Evolutionary conservation across 2,113 vertebrate species (phyloP), one percentile per base, ranked within the genome.

Genomic region (Acanthochromis polyacanthus): DNA sequence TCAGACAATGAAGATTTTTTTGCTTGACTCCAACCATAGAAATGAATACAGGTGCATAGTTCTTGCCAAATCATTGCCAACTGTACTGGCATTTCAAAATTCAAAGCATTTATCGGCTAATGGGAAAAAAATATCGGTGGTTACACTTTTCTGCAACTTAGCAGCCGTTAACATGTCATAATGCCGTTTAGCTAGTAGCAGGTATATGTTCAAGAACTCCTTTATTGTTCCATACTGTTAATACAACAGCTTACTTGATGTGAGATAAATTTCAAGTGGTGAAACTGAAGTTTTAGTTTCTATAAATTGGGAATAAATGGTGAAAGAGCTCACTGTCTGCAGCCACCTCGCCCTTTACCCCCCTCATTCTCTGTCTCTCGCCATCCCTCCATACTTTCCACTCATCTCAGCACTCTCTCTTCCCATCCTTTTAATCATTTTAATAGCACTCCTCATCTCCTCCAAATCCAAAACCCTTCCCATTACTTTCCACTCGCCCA

Each of bases 381-480:
- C 28, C 60, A 2, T 61, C 69, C 20, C 22, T 48, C 72, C 43
- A 58, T 62, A 17, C 61, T 70, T 85, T 74, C 50, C 62, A 69
- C 51, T 76, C 62, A 63, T 60, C 67, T 57, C 30, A 3, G 67
- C 14, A 61, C 45, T 60, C 58, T 36, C 43, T 59, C 40, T 48
- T 68, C 43, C 53, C 65, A 43, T 87, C 67, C 70, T 68, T 83
- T 91, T 81, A 87, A 91, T 88, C 89, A 89, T 73, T 83, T 84
- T 84, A 90, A 87, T 71, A 80, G 76, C 71, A 72, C 77, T 76
- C 56, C 20, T 91, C 53, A 12, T 71, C 79, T 78, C 55, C 55
- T 70, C 48, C 40, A 51, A 77, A 82, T 55, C 46, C 71, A 79
- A 82, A 81, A 40, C 78, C 78, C 58, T 74, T 46, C 57, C 67